Base-by-base conservation (phyloP, 2,888 invertebrate species). In the Agrochola litura region DNA sequence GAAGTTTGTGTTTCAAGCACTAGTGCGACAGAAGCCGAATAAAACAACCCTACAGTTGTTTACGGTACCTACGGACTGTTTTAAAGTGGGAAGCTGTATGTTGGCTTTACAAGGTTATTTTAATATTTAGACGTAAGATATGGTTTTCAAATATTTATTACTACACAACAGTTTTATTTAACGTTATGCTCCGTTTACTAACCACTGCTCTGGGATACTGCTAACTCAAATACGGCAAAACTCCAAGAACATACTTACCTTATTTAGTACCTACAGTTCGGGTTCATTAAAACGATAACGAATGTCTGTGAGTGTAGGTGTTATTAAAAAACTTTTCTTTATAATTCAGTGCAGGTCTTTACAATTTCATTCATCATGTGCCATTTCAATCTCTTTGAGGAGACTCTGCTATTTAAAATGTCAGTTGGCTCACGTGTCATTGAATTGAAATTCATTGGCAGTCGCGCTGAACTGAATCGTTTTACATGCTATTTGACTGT, bases 401-500 rank as follows among this genome's bases (percentile, higher is more conserved):
- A 61, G 64, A 58, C 25, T 58, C 41, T 6, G 46, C 43, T 41
- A 46, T 74, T 68, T 71, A 58, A 63, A 80, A 73, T 49, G 58
- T 76, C 52, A 65, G 75, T 61, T 73, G 49, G 54, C 63, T 67
- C 73, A 64, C 46, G 70, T 49, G 72, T 43, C 49, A 70, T 73
- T 69, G 61, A 49, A 80, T 70, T 73, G 52, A 67, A 54, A 77
- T 83, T 73, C 73, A 73, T 70, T 41, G 58, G 66, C 49, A 19
- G 30, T 60, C 41, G 10, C 25, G 46, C 52, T 65, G 19, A 41
- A 49, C 56, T 66, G 82, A 76, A 73, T 76, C 63, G 70, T 76
- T 83, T 81, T 70, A 79, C 82, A 82, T 83, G 54, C 68, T 22
- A 82, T 72, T 75, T 68, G 68, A 82, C 75, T 79, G 37, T 49